Percentiles rank a stretch among this genome's conserved stretches.
Conservation (phyloP, 2,888 invertebrate species). For the Acrobasis repandana region DNA sequence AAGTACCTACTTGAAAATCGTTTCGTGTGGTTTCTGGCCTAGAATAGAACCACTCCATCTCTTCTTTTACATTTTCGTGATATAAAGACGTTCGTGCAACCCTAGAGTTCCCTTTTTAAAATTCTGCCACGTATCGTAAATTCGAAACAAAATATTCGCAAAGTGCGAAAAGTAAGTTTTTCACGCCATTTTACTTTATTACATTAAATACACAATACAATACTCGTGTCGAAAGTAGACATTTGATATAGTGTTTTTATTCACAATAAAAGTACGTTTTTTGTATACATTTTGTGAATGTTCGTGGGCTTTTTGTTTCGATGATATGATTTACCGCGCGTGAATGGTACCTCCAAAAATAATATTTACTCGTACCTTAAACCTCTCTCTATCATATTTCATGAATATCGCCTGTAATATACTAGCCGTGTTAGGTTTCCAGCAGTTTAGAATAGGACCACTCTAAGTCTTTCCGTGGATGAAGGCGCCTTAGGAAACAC, state of each 20-base stretch:
- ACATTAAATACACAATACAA: background rate
- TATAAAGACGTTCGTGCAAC: background rate
- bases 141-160: background rate
- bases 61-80: too few relatives aligned
- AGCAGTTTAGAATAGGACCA: too few relatives aligned
- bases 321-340: background rate
- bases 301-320: background rate
- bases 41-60: too few relatives aligned
- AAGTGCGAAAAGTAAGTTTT: background rate
- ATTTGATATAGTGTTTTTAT: conserved; percentile 4
- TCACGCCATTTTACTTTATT: background rate
- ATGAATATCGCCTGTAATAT: too few relatives aligned
- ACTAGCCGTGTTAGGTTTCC: too few relatives aligned
- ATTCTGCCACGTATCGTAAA: background rate
- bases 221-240: background rate
- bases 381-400: too few relatives aligned
- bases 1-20: too few relatives aligned
- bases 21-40: too few relatives aligned
- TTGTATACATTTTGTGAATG: background rate
- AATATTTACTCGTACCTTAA: too few relatives aligned
- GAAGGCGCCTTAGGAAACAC: too few relatives aligned
- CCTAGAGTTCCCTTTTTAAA: background rate
- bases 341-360: background rate
- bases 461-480: too few relatives aligned
- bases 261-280: background rate